A percentile compares a stretch with the other conserved stretches of the same genome.
Evolutionary conservation across 2,888 invertebrate genomes (phyloP).

Genomic region (Aphrophora alni): DNA sequence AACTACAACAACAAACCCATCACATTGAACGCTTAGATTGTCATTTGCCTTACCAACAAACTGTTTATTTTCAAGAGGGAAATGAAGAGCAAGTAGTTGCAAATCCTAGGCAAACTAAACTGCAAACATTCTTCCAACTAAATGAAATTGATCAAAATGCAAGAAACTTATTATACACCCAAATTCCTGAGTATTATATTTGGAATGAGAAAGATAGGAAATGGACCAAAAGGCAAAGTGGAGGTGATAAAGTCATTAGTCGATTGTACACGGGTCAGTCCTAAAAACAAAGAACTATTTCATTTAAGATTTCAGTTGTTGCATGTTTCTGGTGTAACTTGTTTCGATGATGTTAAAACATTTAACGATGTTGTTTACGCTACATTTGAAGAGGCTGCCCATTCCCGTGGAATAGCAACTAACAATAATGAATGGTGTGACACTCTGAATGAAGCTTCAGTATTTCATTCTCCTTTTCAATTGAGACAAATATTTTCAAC

Average conservation of each 20-base stretch:
- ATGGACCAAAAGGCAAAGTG: not conserved
- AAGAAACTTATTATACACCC: not conserved
- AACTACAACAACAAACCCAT: not conserved
- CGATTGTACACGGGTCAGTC: slow-evolving; percentile 17
- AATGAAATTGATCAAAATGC: slow-evolving; percentile 7
- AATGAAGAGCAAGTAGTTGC: slow-evolving; percentile 7
- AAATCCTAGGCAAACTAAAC: slow-evolving; percentile 19
- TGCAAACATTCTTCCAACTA: not conserved
- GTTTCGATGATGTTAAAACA: slow-evolving; percentile 9
- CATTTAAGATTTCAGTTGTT: slow-evolving; percentile 12
- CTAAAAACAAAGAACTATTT: slow-evolving; percentile 18
- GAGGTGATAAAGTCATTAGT: not conserved
- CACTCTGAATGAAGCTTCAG: not conserved
- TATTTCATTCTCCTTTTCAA: not conserved
- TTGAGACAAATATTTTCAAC: slow-evolving; percentile 18
- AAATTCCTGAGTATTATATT: slow-evolving; percentile 14
- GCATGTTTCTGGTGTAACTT: slow-evolving; percentile 6
- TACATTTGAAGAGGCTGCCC: slow-evolving; percentile 11
- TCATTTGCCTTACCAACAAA: not conserved
- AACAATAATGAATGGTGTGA: slow-evolving; percentile 22
- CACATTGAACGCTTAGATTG: not conserved
- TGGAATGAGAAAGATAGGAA: slow-evolving; percentile 7
- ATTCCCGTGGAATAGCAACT: not conserved
- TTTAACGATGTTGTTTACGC: slow-evolving; percentile 10
- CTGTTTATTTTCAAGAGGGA: not conserved